Percentiles rank a stretch among this genome's conserved stretches.
phyloP scores from a whole-genome alignment of 2,113 vertebrate genomes.

The Oenanthe oenanthe region DNA sequence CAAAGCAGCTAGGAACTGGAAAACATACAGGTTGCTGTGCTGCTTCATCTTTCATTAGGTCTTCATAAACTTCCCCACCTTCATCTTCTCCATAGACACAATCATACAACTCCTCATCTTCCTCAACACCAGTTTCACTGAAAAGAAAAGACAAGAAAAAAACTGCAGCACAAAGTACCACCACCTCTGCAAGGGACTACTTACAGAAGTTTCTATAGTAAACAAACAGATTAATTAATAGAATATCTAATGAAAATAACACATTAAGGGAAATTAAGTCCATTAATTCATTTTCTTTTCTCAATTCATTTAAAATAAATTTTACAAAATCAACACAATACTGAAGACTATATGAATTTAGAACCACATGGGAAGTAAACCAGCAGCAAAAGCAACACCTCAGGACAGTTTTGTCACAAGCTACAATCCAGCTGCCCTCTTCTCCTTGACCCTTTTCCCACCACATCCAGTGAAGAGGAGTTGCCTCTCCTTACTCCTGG shows the following conservation, averaged over 20 bases:
- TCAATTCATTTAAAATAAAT: background rate
- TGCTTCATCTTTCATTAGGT: conserved; percentile 94
- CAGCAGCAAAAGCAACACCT: background rate
- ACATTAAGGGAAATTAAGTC: background rate
- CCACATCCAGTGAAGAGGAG: background rate
- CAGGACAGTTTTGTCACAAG: background rate
- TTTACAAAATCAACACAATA: background rate
- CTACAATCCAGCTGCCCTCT: background rate
- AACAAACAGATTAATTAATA: background rate
- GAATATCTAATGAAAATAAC: background rate
- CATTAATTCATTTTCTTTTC: background rate
- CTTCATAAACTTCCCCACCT: conserved; percentile 95
- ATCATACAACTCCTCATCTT: conserved; percentile 93
- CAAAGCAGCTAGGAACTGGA: background rate
- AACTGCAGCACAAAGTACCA: background rate
- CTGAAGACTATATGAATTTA: background rate
- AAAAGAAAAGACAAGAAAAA: background rate
- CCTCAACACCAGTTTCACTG: conserved; percentile 88
- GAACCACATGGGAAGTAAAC: background rate
- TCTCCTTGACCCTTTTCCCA: background rate
- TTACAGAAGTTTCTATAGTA: background rate
- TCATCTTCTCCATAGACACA: conserved; percentile 96
- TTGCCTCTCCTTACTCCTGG: background rate
- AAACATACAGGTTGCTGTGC: conserved; percentile 81
- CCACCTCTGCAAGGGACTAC: background rate